phyloP scores from a whole-genome alignment of 2,888 invertebrate species.

The Julus scanicus region DNA sequence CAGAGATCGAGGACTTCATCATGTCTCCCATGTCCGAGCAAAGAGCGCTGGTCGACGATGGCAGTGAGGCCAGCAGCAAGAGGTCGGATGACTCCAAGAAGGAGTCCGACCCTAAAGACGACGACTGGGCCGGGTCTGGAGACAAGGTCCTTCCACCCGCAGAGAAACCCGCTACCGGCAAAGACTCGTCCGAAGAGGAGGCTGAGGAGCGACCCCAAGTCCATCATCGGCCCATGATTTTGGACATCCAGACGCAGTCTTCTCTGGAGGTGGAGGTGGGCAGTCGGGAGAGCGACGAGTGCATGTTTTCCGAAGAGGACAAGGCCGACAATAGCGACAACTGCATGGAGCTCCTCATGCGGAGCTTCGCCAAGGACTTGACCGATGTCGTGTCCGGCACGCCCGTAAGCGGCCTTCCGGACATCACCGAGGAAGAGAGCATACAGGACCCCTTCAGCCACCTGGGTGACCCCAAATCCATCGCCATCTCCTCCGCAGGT shows the following conservation, averaged over 20 bases:
- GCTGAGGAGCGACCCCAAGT: background rate
- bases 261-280: constrained; percentile 62
- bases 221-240: constrained; percentile 49
- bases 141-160: constrained; percentile 11
- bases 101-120: constrained; percentile 5
- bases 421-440: constrained; percentile 55
- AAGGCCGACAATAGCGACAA: background rate
- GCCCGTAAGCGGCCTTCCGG: constrained; percentile 46
- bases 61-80: background rate
- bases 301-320: constrained; percentile 61
- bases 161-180: background rate
- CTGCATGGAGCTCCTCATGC: constrained; percentile 53
- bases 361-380: constrained; percentile 53
- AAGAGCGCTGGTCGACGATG: constrained; percentile 50
- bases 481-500: background rate
- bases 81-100: constrained; percentile 9
- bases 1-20: constrained; percentile 64
- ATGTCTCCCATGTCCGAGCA: constrained; percentile 61
- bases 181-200: constrained; percentile 15
- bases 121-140: background rate
- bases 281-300: constrained; percentile 59
- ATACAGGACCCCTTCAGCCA: constrained; percentile 21
- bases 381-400: constrained; percentile 25
- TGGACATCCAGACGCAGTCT: constrained; percentile 60
- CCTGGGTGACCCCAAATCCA: background rate